phyloP scores from a whole-genome alignment of 2,113 vertebrate species.

The Galbula dea region DNA sequence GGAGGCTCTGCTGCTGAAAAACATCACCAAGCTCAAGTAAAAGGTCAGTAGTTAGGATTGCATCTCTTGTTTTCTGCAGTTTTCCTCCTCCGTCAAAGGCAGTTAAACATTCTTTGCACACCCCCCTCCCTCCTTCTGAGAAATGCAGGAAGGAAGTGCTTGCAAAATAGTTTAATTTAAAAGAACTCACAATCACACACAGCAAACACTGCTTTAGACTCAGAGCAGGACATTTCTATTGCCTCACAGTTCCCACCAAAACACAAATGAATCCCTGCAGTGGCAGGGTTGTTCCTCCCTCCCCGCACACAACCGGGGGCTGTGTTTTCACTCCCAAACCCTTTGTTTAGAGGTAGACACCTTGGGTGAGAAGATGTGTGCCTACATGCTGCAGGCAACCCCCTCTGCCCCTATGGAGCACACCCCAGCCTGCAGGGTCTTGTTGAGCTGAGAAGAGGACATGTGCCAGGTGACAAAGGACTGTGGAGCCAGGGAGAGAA shows the following conservation, averaged over 20 bases:
- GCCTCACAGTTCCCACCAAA: background rate
- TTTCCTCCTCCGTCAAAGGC: constrained; percentile 61
- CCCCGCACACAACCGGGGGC: fast-evolving
- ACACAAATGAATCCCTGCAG: background rate
- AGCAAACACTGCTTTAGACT: background rate
- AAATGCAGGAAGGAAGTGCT: constrained; percentile 71
- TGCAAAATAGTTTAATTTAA: constrained; percentile 65
- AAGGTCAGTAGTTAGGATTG: constrained; percentile 65
- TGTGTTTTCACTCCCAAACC: background rate
- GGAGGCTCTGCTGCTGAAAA: constrained; percentile 59
- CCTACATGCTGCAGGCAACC: background rate
- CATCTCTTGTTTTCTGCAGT: constrained; percentile 64
- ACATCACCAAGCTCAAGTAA: constrained; percentile 63
- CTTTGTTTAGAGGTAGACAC: background rate
- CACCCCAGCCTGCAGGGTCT: background rate
- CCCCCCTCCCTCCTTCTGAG: constrained; percentile 63
- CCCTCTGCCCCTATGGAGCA: background rate
- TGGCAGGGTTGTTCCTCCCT: background rate
- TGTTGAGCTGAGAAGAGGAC: background rate
- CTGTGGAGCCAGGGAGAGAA: background rate
- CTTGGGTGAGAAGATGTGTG: background rate
- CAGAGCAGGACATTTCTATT: background rate
- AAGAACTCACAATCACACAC: constrained; percentile 16
- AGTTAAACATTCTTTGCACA: constrained; percentile 57
- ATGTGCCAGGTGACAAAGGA: background rate